Base-by-base conservation (phyloP, 2,888 invertebrate species). In the Ypsolopha sequella region DNA sequence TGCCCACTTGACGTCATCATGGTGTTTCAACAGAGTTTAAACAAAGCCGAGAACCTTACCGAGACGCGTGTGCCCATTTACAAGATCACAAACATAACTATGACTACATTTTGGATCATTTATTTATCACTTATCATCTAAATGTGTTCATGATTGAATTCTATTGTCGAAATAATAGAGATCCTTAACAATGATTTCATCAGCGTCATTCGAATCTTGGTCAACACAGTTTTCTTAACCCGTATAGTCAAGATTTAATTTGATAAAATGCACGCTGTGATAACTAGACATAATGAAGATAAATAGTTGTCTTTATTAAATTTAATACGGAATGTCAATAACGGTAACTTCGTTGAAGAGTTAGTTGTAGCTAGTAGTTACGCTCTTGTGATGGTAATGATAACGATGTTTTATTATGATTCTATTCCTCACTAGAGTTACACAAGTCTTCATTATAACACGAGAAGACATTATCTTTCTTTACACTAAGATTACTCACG, bases 21-120 rank as follows among this genome's bases (percentile, higher is more conserved):
- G 56, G 55, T 60, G 72, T 82, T 82, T 74, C 82, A 69, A 74
- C 79, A 82, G 62, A 64, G 62, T 61, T 64, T 67, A 76, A 77
- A 84, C 80, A 80, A 70, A 72, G 75, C 65, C 65, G 56, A 65
- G 62, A 64, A 57, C 64, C 61, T 62, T 63, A 56, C 63, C 63
- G 55, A 60, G 66, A 66, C 63, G 43, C 66, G 67, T 74, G 77
- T 64, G 68, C 82, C 70, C 79, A 76, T 76, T 81, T 74, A 62
- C 60, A 68, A 65, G 65, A 64, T 43, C 13, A 43, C 43, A 43
- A 43, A 39, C 11, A 39, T 24, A 24, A 24, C 24, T 24, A 2
- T 24, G 24, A 6, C 10, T 39, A 9, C 39, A 10, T 44, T 33
- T 33, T 33, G 44, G 14, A 24, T 24, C 8, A 33, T 24, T 13